These are phyloP conservation scores for Drepanosiphum platanoidis DNA, from an alignment of 2,888 invertebrate species.

Conservation along the genomic window DNA sequence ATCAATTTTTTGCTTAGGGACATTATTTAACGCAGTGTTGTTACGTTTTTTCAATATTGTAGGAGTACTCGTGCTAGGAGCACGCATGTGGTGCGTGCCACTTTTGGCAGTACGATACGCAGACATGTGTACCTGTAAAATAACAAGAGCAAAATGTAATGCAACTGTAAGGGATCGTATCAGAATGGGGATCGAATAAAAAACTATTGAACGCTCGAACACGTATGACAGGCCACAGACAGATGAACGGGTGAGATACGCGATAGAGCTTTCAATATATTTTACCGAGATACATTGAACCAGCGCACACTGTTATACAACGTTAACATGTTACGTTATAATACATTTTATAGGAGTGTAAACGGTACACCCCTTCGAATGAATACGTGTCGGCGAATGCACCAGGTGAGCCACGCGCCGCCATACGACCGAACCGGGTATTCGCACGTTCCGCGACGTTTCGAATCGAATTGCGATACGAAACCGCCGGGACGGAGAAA, in stretches of 20 bases:
- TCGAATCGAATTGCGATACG: too few species aligned
- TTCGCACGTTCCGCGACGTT: too few species aligned
- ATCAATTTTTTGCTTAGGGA: conserved; percentile 67
- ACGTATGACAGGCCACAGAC: neutral
- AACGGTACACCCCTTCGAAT: too few species aligned
- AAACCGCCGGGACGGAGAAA: too few species aligned
- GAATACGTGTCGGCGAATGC: too few species aligned
- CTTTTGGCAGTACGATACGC: conserved; percentile 50
- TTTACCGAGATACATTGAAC: too few species aligned
- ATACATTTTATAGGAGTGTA: too few species aligned
- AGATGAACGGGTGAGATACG: neutral
- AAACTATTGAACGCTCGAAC: neutral
- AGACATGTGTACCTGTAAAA: conserved; percentile 31
- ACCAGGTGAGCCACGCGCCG: too few species aligned
- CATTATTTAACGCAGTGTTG: neutral
- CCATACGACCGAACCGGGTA: too few species aligned
- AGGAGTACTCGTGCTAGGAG: conserved; percentile 51
- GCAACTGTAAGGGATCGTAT: neutral
- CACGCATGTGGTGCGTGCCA: conserved; percentile 8
- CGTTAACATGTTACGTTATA: too few species aligned
- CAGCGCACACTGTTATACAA: too few species aligned
- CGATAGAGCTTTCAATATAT: too few species aligned
- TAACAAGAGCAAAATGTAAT: neutral
- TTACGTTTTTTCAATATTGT: conserved; percentile 60
- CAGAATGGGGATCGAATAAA: neutral